Evolutionary conservation across 2,888 invertebrate species (phyloP), one percentile per base, ranked within the genome.

Genomic region (Ceriagrion tenellum): DNA sequence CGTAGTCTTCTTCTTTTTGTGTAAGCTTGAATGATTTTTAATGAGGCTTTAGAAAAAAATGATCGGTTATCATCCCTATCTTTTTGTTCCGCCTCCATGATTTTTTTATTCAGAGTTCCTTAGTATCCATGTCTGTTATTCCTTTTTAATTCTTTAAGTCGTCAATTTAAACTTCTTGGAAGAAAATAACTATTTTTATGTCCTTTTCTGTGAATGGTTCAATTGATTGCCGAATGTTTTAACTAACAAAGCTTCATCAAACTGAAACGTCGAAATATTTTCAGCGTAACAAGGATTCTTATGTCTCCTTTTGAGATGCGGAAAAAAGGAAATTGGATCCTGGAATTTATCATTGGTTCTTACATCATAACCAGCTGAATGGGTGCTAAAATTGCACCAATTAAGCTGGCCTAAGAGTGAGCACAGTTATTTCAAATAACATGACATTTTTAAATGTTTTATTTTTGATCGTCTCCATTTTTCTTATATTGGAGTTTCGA

Each of bases 11-110:
- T 81, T 35, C 30, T 35, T 1, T 35, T 35, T 16, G 35, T 35
- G 35, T 81, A 35, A 35, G 81, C 35, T 81, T 13, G 30, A 35
- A 81, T 81, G 81, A 81, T 13, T 81, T 81, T 81, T 81, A 81
- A 81, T 81, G 81, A 81, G 81, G 30, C 30, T 81, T 69, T 59
- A 20, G 59, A 81, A 81, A 69, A 69, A 81, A 81, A 81, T 81
- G 30, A 30, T 35, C 35, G 35, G 30, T 35, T 0, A 30, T 81
- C 81, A 13, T 81, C 12, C 35, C 35, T 35, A 13, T 20, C 69
- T 16, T 35, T 81, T 81, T 8, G 81, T 81, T 81, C 26, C 69
- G 69, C 26, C 26, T n/a, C 10, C 69, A 26, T 69, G 8, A 69
- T 16, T 81, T 35, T 81, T 35, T 35, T 81, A 13, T 81, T 69